phyloP scores from a whole-genome alignment of 30 jellyfish, hydroid and myxozoan species.

The Pelagia noctiluca region DNA sequence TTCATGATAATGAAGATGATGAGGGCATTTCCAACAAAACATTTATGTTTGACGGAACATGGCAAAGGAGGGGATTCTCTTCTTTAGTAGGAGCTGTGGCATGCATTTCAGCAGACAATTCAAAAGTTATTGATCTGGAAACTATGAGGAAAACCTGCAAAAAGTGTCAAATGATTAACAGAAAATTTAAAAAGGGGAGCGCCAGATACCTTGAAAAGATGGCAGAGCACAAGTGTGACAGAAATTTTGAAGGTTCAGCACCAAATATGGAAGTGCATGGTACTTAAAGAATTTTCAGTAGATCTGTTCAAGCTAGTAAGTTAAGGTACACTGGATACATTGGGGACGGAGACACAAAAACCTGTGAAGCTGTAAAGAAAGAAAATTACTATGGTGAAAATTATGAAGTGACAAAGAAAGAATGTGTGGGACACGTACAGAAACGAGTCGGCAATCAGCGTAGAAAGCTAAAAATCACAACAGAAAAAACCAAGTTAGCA shows the following conservation, averaged over 20 bases:
- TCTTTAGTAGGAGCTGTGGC: slow-evolving; percentile 12
- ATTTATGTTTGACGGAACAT: slow-evolving; percentile 9
- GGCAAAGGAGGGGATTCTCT: slow-evolving; percentile 39
- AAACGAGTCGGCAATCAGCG: too few species aligned
- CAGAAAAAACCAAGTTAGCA: too few species aligned
- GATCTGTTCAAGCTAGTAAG: not conserved
- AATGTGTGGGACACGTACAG: too few species aligned
- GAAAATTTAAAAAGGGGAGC: not conserved
- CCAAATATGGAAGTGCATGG: slow-evolving; percentile 5
- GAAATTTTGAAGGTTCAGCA: not conserved
- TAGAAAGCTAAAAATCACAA: too few species aligned
- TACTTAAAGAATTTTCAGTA: not conserved
- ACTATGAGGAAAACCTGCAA: slow-evolving; percentile 16
- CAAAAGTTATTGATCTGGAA: slow-evolving; percentile 17
- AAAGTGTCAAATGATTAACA: not conserved
- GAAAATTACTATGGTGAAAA: slow-evolving; percentile 17
- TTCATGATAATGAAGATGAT: not conserved
- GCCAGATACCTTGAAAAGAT: not conserved
- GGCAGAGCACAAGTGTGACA: slow-evolving; percentile 10
- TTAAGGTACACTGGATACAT: slow-evolving; percentile 19
- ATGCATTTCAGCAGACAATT: slow-evolving; percentile 11
- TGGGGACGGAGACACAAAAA: slow-evolving; percentile 60
- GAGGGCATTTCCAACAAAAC: not conserved
- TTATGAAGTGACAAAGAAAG: not conserved
- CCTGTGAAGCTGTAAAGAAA: slow-evolving; percentile 27